A percentile compares a stretch with the other conserved stretches of the same genome.
These are phyloP conservation scores for Todiramphus chloris DNA, from an alignment of 2,113 vertebrate species.

Conservation along the genomic window DNA sequence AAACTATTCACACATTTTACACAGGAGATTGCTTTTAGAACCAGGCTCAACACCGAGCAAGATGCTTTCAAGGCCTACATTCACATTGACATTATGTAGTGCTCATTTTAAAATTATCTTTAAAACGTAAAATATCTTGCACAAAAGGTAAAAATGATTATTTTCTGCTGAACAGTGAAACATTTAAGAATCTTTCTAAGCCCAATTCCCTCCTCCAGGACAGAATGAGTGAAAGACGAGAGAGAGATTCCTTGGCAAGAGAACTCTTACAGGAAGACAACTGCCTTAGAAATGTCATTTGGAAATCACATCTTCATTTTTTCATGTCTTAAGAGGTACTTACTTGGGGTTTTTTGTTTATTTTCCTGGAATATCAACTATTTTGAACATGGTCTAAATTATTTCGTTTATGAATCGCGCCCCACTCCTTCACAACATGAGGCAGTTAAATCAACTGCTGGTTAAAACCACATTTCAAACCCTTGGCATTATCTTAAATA, in stretches of 20 bases:
- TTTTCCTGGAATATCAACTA: conserved; percentile 69
- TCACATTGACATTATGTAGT: conserved; percentile 94
- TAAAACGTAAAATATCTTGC: conserved; percentile 74
- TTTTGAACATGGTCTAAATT: conserved; percentile 47
- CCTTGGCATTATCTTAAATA: conserved; percentile 29
- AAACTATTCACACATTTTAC: conserved; percentile 93
- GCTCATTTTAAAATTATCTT: conserved; percentile 76
- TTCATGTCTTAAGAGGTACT: conserved; percentile 73
- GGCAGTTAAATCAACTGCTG: conserved; percentile 29
- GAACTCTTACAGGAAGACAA: conserved; percentile 83
- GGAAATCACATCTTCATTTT: conserved; percentile 59
- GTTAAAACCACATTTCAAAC: conserved; percentile 46
- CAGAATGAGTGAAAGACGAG: conserved; percentile 69
- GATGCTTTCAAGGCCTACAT: conserved; percentile 84
- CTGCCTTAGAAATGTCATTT: conserved; percentile 71
- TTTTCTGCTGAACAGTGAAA: conserved; percentile 70
- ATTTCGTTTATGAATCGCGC: conserved; percentile 27
- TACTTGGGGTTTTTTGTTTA: not conserved
- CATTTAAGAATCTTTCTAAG: conserved; percentile 71
- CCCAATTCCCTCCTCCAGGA: conserved; percentile 58
- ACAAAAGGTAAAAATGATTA: conserved; percentile 75
- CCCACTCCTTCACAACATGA: not conserved
- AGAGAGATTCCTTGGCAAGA: conserved; percentile 80
- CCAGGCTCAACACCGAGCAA: conserved; percentile 80
- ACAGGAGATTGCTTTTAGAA: conserved; percentile 88